Conservation (phyloP, 2,888 invertebrate species). For the Trichogramma evanescens region DNA sequence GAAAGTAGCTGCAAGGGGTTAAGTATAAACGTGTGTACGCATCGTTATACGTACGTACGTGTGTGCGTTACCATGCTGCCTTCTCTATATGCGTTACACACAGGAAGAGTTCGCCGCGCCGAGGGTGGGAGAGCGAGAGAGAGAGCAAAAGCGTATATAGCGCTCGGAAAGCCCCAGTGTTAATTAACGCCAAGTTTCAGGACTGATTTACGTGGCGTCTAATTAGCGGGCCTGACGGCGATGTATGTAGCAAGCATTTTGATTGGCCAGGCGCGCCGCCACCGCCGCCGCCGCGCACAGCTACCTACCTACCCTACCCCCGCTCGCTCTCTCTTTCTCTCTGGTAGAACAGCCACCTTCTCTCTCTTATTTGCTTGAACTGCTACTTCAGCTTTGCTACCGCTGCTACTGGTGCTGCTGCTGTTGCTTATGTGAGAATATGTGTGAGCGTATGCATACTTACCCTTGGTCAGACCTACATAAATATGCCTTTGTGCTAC, state of each 20-base stretch:
- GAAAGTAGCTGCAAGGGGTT: too few relatives aligned
- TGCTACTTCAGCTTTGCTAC: too few relatives aligned
- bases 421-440: too few relatives aligned
- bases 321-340: slow-evolving; percentile 1
- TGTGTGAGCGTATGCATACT: too few relatives aligned
- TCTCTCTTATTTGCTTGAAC: not conserved
- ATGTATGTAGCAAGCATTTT: slow-evolving; percentile 46
- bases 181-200: slow-evolving; percentile 47
- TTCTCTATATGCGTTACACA: too few relatives aligned
- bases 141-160: slow-evolving; percentile 34
- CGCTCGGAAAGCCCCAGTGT: slow-evolving; percentile 42
- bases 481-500: too few relatives aligned
- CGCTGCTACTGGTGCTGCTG: too few relatives aligned
- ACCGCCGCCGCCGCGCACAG: slow-evolving; percentile 29
- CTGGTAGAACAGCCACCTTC: not conserved
- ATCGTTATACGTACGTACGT: too few relatives aligned
- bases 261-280: slow-evolving; percentile 42
- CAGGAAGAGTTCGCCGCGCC: too few relatives aligned
- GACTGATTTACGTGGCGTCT: slow-evolving; percentile 48
- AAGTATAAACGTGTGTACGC: too few relatives aligned
- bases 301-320: not conserved
- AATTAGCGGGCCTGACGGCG: slow-evolving; percentile 46
- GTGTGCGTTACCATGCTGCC: too few relatives aligned
- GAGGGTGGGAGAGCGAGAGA: slow-evolving; percentile 14
- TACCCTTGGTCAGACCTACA: too few relatives aligned